Base-by-base conservation (phyloP, 2,888 invertebrate genomes). In the Mantis religiosa region DNA sequence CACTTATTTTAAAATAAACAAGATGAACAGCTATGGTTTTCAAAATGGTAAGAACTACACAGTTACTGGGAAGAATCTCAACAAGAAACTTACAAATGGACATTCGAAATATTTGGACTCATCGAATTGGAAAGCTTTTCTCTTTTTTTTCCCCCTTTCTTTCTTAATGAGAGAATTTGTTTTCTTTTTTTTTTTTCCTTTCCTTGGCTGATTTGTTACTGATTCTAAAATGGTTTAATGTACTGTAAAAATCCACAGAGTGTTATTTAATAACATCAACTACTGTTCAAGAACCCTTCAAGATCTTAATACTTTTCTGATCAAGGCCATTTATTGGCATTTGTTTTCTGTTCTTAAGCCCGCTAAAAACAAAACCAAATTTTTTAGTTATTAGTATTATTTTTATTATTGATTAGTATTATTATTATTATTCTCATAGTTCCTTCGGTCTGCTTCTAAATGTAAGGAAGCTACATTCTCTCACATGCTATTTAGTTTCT, bases 231-330 rank as follows among this genome's bases (percentile, higher is more conserved):
- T 34, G 83, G 25, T 84, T 54, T 88, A 84, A 84, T 88, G 88
- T 88, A 88, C 84, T 88, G 88, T 88, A 88, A 88, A 88, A 88
- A 88, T 85, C 88, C 84, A 88, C 87, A 87, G 87, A 87, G 82
- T 82, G 27, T 87, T 87, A 87, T 27, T 86, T 81, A 81, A 82
- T 87, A 82, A 87, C n/a, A 34, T 87, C 34, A 82, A 87, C 82
- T 87, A 87, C 87, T 82, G 41, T 34, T 82, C 54, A 71, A 71
- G 81, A 71, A 86, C 86, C 86, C 30, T 86, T 71, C 87, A 87
- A 87, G 87, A 87, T 71, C 82, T 87, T 82, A 82, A n/a, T 87
- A 34, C 34, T 30, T 82, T 85, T 87, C 82, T 87, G 82, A 87
- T 87, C 28, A 87, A 87, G 82, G 87, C 87, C 27, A 25, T 85